Percentiles rank a stretch among this genome's conserved stretches.
phyloP scores from a whole-genome alignment of 2,797 vertebrate species.

The Glyptemys insculpta region DNA sequence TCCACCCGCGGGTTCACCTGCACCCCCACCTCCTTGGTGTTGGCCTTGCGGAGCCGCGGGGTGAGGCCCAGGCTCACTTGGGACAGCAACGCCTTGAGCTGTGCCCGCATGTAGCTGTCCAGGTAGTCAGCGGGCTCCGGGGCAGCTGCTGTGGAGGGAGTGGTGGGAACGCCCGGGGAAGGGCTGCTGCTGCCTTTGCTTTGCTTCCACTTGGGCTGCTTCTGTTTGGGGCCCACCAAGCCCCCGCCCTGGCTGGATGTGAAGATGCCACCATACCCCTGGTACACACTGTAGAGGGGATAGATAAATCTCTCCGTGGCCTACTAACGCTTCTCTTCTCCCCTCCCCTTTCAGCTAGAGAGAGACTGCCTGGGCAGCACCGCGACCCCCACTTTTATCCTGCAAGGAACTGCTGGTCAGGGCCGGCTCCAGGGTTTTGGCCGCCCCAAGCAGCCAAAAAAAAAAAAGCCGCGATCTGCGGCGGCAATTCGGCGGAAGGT shows the following conservation, averaged over 20 bases:
- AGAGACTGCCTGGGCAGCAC: fast-evolving
- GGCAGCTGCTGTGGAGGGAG: background rate
- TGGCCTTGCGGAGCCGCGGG: slow-evolving; percentile 68
- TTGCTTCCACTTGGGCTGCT: slow-evolving; percentile 83
- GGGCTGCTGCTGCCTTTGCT: slow-evolving; percentile 58
- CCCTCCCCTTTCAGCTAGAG: background rate
- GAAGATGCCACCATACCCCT: slow-evolving; percentile 59
- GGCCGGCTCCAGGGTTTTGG: too few species aligned
- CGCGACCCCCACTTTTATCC: slow-evolving; percentile 20
- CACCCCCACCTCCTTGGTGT: slow-evolving; percentile 89
- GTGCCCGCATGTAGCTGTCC: slow-evolving; percentile 86
- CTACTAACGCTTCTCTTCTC: background rate
- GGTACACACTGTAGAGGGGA: slow-evolving; percentile 76
- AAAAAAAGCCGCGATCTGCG: too few species aligned
- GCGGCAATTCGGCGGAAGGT: too few species aligned
- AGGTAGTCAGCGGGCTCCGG: slow-evolving; percentile 83
- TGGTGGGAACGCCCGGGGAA: slow-evolving; percentile 42
- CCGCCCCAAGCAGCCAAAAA: too few species aligned
- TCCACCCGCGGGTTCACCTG: slow-evolving; percentile 91
- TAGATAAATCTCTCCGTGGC: slow-evolving; percentile 86
- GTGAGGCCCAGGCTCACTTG: slow-evolving; percentile 83
- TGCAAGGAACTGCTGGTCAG: background rate
- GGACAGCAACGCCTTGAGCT: slow-evolving; percentile 86
- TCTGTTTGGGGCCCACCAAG: slow-evolving; percentile 44
- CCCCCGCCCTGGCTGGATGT: background rate